Evolutionary conservation across 2,888 invertebrate species (phyloP), one percentile per base, ranked within the genome.

Genomic region (Melolontha melolontha): DNA sequence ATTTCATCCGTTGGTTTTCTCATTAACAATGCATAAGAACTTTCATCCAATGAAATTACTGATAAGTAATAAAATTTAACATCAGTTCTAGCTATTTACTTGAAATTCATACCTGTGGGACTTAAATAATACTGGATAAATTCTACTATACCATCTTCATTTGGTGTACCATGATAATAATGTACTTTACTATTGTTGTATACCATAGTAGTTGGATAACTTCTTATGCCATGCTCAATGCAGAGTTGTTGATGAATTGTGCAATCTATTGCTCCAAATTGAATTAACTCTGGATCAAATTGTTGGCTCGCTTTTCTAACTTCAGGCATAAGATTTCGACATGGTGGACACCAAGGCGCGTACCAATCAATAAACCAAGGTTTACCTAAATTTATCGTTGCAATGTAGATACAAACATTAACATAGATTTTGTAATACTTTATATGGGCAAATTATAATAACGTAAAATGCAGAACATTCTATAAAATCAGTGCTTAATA

Each of bases 271-370:
- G 90, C 89, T 34, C 91, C 91, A 82, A 92, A 86, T 73, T 84
- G 81, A 14, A 86, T 82, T 16, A 82, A 79, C 2, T 84, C 78
- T 51, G 84, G 74, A 81, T 84, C 81, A 71, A 85, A 84, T 70
- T 82, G 78, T 42, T 83, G 78, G 51, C 90, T 89, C 16, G 89
- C 88, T 79, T 87, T 88, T 11, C 91, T 84, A 70, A 91, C 83
- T 82, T 91, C 90, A 11, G 91, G 90, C 67, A 92, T 82, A 71
- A 92, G 83, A 67, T 86, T 84, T 82, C 90, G 86, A 77, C 92
- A 93, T 0, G 92, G 92, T 5, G 92, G 92, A 80, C 92, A 93
- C 91, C 91, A 92, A 75, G 92, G 92, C 0, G 92, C 90, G 80
- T 90, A 92, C 86, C 92, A 92, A 78, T 92, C 92, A 27, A 93